Conservation (phyloP, 2,888 invertebrate genomes). For the Luperina testacea region DNA sequence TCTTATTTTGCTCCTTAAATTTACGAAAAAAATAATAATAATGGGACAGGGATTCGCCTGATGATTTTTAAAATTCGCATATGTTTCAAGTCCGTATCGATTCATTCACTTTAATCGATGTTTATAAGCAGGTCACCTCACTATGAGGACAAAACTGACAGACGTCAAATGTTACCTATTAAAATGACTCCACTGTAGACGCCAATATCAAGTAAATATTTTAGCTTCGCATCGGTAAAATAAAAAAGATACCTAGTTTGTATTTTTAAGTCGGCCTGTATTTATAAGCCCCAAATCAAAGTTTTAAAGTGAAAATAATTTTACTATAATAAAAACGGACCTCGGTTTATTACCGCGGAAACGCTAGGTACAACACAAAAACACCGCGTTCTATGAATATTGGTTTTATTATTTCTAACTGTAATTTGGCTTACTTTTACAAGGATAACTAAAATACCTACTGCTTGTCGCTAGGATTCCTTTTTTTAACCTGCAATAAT, state of each 20-base stretch:
- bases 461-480: background rate
- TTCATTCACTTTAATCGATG: too few relatives aligned
- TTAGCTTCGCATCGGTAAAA: background rate
- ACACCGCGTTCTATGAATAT: background rate
- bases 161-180: too few relatives aligned
- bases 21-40: too few relatives aligned
- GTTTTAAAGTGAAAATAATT: constrained; percentile 23
- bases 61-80: too few relatives aligned
- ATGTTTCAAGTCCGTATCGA: too few relatives aligned
- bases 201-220: constrained; percentile 21
- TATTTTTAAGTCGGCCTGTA: constrained; percentile 29
- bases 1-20: too few relatives aligned
- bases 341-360: background rate
- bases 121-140: too few relatives aligned
- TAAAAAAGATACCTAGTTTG: constrained; percentile 2
- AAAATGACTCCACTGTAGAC: too few relatives aligned
- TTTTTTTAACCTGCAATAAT: background rate
- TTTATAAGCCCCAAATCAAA: background rate
- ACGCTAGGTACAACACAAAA: background rate
- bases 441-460: background rate
- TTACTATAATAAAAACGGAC: background rate
- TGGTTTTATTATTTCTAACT: background rate
- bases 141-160: too few relatives aligned
- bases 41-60: too few relatives aligned
- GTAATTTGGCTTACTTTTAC: background rate